A percentile compares a stretch with the other conserved stretches of the same genome.
Evolutionary conservation across 2,113 vertebrate species (phyloP).

Genomic region (Otolemur garnettii): DNA sequence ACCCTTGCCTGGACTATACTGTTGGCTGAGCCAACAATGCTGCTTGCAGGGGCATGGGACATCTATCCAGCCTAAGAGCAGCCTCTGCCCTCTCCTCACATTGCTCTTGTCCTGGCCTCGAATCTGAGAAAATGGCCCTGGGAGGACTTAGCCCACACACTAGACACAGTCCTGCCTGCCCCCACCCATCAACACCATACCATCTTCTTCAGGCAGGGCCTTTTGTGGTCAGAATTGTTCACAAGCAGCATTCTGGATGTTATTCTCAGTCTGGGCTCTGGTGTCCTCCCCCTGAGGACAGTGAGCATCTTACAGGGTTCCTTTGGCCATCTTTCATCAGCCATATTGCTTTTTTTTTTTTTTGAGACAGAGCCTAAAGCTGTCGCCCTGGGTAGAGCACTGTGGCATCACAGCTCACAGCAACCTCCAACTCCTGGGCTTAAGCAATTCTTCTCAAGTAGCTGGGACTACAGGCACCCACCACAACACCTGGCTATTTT

Average conservation of each 20-base stretch:
- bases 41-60: background rate
- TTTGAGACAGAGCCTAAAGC: too few species aligned
- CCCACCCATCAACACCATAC: accelerated
- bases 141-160: background rate
- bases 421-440: too few species aligned
- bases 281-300: too few species aligned
- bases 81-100: background rate
- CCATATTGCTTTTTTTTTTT: background rate
- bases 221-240: background rate
- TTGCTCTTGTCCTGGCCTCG: background rate
- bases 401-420: too few species aligned
- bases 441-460: too few species aligned
- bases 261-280: background rate
- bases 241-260: background rate
- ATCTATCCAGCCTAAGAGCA: background rate
- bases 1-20: too few species aligned
- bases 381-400: too few species aligned
- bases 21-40: too few species aligned
- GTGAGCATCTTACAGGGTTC: background rate
- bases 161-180: background rate
- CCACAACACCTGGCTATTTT: too few species aligned
- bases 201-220: background rate
- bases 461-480: too few species aligned
- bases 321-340: background rate
- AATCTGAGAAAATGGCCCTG: background rate